Evolutionary conservation across 2,888 invertebrate genomes (phyloP), one percentile per base, ranked within the genome.

Genomic region (Philopedon plagiatum): DNA sequence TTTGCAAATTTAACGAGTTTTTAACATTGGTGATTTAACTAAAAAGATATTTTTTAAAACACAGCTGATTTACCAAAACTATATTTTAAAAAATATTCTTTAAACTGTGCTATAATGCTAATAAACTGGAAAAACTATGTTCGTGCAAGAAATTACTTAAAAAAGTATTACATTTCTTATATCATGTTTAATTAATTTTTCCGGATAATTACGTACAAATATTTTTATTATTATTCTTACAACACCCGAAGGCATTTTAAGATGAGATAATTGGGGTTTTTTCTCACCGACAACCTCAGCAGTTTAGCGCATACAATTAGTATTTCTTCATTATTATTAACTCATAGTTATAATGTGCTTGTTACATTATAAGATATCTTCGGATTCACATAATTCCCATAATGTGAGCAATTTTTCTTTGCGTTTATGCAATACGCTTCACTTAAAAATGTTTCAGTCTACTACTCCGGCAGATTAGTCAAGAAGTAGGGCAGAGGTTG

Each of bases 311-410:
- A 15, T 29, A 51, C 51, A 51, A 51, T 51, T 51, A 51, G 29
- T 29, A 15, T 51, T 51, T 51, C 51, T 51, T 51, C 51, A 51
- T 29, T 26, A 51, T 51, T 51, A 51, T 51, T 51, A 51, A 51
- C 51, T 51, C 51, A 51, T 51, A 49, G 49, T 49, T 49, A 49
- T 23, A 51, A 51, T 15, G 51, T 29, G 7, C 19, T 51, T 29
- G 51, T 29, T 51, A 49, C 49, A 49, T 49, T 51, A 15, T 19
- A 51, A 44, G n/a, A n/a, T 7, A 19, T 51, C 51, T 51, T 51
- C n/a, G 51, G 11, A 51, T 51, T 51, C 51, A 51, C 51, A 51
- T 51, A 51, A 51, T 51, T 51, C 51, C 21, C 51, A 29, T 51
- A 51, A 51, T 51, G 51, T 51, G 51, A 15, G 51, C 9, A 51